Base-by-base conservation (phyloP, 2,888 invertebrate species). In the Prenolepis imparis region DNA sequence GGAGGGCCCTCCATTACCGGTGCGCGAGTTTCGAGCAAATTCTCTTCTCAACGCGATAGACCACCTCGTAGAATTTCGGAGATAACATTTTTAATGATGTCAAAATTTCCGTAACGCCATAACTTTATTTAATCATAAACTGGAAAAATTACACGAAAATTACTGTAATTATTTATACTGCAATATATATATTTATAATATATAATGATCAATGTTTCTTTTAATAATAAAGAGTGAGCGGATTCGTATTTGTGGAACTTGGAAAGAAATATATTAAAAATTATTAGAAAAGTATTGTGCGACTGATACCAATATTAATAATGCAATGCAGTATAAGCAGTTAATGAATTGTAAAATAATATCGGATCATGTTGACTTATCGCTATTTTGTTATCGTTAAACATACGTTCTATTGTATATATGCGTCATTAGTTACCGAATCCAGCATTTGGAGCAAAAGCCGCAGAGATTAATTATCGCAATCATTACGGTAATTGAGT, bases 391-490 rank as follows among this genome's bases (percentile, higher is more conserved):
- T 67, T 77, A 57, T 9, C 41, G 39, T 68, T 41, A 57, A 55
- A 67, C 57, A 21, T 57, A 36, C 36, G 36, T 36, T 48, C 21
- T 44, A 1, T 61, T 70, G 12, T 39, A 41, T 39, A 24, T 48
- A 15, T 24, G 44, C 72, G 15, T 61, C 59, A 44, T 70, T 70
- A 80, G 44, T 78, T 78, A 24, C 59, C 32, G 24, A 24, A 70
- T 39, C 44, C 59, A 61, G 44, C 28, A 36, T 72, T 72, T 72
- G 72, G 44, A 72, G 59, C 72, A 28, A 70, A 80, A 80, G 59
- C 78, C 78, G 32, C 72, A 72, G 78, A 70, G 72, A 80, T 80
- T 80, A 72, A 80, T 80, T 80, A 70, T 80, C 44, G 44, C 78
- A 80, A 72, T 80, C 59, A 80, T 80, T 80, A 72, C 36, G 44